Conservation (phyloP, 2,113 vertebrate species). For the Dendrocopos noguchii region DNA sequence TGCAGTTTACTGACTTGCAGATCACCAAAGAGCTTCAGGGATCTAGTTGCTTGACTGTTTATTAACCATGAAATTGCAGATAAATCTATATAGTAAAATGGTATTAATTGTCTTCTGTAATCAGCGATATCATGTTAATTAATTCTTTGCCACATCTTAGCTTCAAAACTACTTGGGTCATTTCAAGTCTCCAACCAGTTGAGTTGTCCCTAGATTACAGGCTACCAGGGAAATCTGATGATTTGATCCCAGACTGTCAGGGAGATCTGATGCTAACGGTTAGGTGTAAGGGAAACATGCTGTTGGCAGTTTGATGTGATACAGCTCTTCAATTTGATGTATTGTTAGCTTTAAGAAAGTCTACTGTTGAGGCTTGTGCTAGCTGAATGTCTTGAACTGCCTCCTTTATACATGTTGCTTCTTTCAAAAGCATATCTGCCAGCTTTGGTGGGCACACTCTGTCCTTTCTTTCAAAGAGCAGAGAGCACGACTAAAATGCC, state of each 20-base stretch:
- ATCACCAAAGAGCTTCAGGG: neutral
- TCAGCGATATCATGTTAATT: rapidly evolving
- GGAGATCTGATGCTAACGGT: neutral
- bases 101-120: neutral
- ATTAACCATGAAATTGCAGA: neutral
- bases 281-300: neutral
- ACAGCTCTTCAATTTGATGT: neutral
- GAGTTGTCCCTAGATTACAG: neutral
- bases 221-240: neutral
- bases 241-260: neutral
- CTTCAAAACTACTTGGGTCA: neutral
- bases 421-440: neutral
- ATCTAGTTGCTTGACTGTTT: neutral
- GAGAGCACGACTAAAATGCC: neutral
- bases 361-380: neutral
- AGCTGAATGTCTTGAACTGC: neutral
- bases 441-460: neutral
- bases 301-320: neutral
- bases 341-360: neutral
- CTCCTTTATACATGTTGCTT: neutral
- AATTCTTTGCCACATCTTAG: neutral
- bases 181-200: neutral
- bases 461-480: neutral
- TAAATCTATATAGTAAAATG: neutral
- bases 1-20: neutral